These are phyloP conservation scores for Phthorimaea operculella DNA, from an alignment of 1,140 invertebrate genomes.

Conservation along the genomic window DNA sequence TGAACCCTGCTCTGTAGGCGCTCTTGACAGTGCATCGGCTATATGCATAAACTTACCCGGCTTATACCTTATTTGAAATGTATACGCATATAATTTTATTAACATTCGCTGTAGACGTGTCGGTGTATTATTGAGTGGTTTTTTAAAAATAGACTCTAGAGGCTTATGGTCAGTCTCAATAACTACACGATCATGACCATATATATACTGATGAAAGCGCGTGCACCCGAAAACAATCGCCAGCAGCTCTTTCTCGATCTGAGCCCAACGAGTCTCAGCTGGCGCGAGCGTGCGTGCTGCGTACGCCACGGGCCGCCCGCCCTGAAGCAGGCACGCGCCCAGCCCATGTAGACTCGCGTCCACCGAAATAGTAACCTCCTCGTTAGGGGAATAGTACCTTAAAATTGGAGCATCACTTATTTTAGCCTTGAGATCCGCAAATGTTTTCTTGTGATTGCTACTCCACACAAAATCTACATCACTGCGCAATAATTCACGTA, in stretches of 20 bases:
- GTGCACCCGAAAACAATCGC: slow-evolving; percentile 33
- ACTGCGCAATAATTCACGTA: slow-evolving; percentile 28
- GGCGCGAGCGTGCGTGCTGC: slow-evolving; percentile 32
- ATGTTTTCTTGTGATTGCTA: slow-evolving; percentile 25
- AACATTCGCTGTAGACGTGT: slow-evolving; percentile 27
- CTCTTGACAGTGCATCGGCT: slow-evolving; percentile 6
- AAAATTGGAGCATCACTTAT: slow-evolving; percentile 27
- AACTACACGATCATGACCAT: slow-evolving; percentile 16
- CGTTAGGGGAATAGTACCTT: slow-evolving; percentile 24
- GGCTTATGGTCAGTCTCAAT: slow-evolving; percentile 61
- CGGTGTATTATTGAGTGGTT: slow-evolving; percentile 41
- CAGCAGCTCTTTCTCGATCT: slow-evolving; percentile 44
- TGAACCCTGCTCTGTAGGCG: neutral
- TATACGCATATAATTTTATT: slow-evolving; percentile 3
- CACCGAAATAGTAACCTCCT: slow-evolving; percentile 14
- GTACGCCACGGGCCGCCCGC: slow-evolving; percentile 26
- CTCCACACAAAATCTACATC: slow-evolving; percentile 39
- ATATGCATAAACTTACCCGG: slow-evolving; percentile 4
- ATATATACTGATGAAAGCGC: slow-evolving; percentile 23
- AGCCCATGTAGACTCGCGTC: slow-evolving; percentile 19
- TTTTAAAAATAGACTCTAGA: slow-evolving; percentile 47
- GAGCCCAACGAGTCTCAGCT: slow-evolving; percentile 29
- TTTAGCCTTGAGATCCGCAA: slow-evolving; percentile 38
- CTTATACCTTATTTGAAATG: neutral
- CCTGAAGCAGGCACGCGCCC: slow-evolving; percentile 29